Percentiles rank a stretch among this genome's conserved stretches.
Conservation (phyloP, 1,140 invertebrate species). For the Asbolus verrucosus region DNA sequence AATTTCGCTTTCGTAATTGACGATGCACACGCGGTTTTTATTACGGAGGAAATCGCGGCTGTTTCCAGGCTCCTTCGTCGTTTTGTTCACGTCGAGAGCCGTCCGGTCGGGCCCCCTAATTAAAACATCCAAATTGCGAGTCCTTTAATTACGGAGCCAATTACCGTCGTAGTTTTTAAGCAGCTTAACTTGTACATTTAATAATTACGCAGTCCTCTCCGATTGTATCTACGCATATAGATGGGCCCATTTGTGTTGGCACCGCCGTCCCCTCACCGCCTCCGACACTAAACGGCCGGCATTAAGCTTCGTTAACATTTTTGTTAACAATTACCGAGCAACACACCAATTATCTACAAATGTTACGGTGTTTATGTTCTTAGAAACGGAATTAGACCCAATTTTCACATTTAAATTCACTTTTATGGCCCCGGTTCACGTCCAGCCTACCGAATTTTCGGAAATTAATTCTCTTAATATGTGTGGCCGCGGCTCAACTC, state of each 20-base stretch:
- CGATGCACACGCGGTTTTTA: too few relatives aligned
- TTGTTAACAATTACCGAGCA: conserved; percentile 37
- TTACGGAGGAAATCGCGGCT: too few relatives aligned
- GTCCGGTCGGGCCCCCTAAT: conserved; percentile 49
- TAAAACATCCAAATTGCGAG: conserved; percentile 61
- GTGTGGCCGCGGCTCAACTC: background rate
- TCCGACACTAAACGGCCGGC: conserved; percentile 18
- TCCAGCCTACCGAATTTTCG: background rate
- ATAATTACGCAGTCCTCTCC: conserved; percentile 57
- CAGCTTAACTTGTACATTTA: conserved; percentile 60
- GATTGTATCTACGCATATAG: conserved; percentile 60
- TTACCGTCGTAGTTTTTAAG: conserved; percentile 58
- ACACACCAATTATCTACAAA: conserved; percentile 35
- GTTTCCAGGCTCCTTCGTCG: too few relatives aligned
- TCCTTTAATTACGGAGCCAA: conserved; percentile 59
- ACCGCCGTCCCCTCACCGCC: background rate
- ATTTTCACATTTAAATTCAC: conserved; percentile 29
- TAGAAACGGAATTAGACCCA: conserved; percentile 27
- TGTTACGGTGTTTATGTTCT: conserved; percentile 25
- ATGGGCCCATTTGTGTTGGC: conserved; percentile 53
- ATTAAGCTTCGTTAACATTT: conserved; percentile 39
- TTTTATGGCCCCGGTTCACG: conserved; percentile 14
- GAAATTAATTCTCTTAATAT: conserved; percentile 19
- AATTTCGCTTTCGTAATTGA: too few relatives aligned
- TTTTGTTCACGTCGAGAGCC: too few relatives aligned